Evolutionary conservation across 2,797 vertebrate species (phyloP), one percentile per base, ranked within the genome.

Genomic region (Pantherophis vulpinus): DNA sequence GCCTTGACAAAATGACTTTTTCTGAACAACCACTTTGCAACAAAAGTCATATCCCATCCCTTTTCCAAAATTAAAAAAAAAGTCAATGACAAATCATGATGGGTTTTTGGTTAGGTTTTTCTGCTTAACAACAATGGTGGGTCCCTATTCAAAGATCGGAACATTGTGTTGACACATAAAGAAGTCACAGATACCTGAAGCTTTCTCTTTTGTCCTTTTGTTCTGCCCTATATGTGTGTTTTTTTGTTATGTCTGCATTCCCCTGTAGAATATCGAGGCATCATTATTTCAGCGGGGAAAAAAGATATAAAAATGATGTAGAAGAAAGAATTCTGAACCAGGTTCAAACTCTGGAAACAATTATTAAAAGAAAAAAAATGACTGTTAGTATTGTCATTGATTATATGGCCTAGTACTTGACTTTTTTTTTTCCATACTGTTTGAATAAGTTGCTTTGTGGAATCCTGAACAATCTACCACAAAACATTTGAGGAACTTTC

Each of bases 281-380:
- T n/a, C 60, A 87, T 91, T 90, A 94, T 56, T 92, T 29, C n/a
- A n/a, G 86, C 2, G 23, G 10, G 23, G 11, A 90, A 91, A 93
- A 94, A 58, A 10, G 12, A 37, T 58, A 12, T 10, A 61, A 58
- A 37, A 74, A 74, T 47, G 10, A 47, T 10, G 23, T 37, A 93
- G 54, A n/a, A 79, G n/a, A 79, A 32, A 51, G 25, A 11, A 89
- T 37, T 94, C 95, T 93, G 89, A 74, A 0, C 0, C 13, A 51
- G 89, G 4, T 2, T 1, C 91, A 93, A 10, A 29, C 1, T 91
- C n/a, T 88, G 29, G 42, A 91, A 4, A 0, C 86, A 93, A 93
- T 47, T 92, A 2, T 16, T 58, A 93, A 79, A 2, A 93, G 74
- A 94, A 93, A 56, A 89, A 37, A 93, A 56, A 94, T 0, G 88